Evolutionary conservation across 2,888 invertebrate genomes (phyloP).

Genomic region (Gnatocerus cornutus): DNA sequence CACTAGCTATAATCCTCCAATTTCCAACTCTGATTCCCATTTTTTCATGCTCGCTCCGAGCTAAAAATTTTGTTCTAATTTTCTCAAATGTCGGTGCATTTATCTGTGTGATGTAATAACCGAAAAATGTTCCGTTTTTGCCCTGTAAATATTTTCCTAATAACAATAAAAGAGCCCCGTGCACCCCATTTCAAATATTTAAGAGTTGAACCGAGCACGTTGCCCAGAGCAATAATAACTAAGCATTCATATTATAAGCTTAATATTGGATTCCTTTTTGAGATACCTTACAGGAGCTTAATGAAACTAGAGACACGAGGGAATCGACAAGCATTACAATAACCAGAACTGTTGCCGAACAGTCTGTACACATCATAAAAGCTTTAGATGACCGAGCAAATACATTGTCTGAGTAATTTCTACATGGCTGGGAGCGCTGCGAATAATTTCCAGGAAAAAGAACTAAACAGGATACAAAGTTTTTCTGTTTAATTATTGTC

Average conservation of each 20-base stretch:
- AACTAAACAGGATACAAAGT: no score
- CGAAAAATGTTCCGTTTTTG: neutral
- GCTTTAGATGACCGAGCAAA: conserved; percentile 16
- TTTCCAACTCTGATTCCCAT: no score
- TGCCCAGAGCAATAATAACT: conserved; percentile 54
- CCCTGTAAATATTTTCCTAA: conserved; percentile 19
- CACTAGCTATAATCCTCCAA: no score
- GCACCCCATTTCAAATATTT: conserved; percentile 51
- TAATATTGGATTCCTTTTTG: conserved; percentile 59
- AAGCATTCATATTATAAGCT: conserved; percentile 59
- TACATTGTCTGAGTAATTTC: conserved; percentile 21
- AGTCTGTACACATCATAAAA: conserved; percentile 17
- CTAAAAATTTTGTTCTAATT: no score
- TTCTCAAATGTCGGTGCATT: neutral
- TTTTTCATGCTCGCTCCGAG: no score
- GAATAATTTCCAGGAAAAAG: no score
- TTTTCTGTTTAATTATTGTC: no score
- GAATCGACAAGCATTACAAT: conserved; percentile 55
- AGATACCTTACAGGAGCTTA: conserved; percentile 58
- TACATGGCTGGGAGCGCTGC: neutral
- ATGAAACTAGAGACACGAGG: conserved; percentile 56
- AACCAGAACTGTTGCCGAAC: neutral
- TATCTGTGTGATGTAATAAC: neutral
- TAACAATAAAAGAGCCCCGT: conserved; percentile 47
- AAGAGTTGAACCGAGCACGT: conserved; percentile 52